Evolutionary conservation across 2,888 invertebrate genomes (phyloP), one percentile per base, ranked within the genome.

Genomic region (Diarsia brunnea): DNA sequence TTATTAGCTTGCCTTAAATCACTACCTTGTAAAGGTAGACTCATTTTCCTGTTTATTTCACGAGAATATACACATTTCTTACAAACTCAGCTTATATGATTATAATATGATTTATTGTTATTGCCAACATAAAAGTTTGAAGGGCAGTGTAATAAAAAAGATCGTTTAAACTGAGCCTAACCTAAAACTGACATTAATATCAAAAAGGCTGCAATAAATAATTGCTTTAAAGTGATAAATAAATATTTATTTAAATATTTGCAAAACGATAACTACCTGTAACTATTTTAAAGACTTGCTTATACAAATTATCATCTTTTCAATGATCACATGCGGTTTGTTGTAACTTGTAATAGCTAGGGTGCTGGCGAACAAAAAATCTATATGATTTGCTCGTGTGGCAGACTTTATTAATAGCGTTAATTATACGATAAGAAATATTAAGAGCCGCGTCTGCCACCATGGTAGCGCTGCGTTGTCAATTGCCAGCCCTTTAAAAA

Each of bases 101-200:
- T 84, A 84, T 31, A 64, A 69, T 77, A 78, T 87, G 86, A 86
- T 86, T 85, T 86, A 86, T 79, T 69, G 27, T 85, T 79, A 85
- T 85, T 76, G 70, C 81, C 8, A 43, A 14, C 76, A 79, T 84
- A 78, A 84, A 86, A 75, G 65, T 83, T 78, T 75, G 75, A 83
- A 81, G 60, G 83, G 75, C 45, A 27, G 19, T 51, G 73, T 60
- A 81, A 77, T 82, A 84, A 83, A 82, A 82, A 68, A 19, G 55
- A 65, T 71, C 81, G 65, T 85, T 69, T 73, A 58, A 38, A 73
- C 21, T 53, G 24, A 69, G 53, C 64, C 70, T 84, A 65, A 81
- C 65, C 77, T 73, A 70, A 84, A 81, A 71, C 58, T 69, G 82
- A 84, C 84, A 69, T 76, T 76, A 38, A 80, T 64, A 65, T 65